These are phyloP conservation scores for Melanophora roralis DNA, from an alignment of 2,888 invertebrate species.

Conservation along the genomic window DNA sequence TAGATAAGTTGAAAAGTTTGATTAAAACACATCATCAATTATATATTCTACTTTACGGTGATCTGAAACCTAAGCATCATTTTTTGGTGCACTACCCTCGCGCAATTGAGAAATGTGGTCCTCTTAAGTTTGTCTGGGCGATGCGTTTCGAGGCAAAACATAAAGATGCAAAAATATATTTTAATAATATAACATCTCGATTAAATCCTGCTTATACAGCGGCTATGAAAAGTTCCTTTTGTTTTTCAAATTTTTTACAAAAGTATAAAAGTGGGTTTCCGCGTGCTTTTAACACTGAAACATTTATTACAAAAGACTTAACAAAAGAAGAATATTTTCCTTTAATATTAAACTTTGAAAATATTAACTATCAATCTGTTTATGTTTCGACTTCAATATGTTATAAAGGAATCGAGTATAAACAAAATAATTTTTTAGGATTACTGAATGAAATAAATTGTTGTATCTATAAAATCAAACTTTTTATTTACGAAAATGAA, in stretches of 20 bases:
- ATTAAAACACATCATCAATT: slow-evolving; percentile 47
- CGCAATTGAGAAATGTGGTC: slow-evolving; percentile 54
- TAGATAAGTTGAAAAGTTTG: slow-evolving; percentile 39
- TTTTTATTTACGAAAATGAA: slow-evolving; percentile 50
- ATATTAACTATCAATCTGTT: slow-evolving; percentile 24
- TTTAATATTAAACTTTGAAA: slow-evolving; percentile 38
- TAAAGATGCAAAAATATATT: too few relatives aligned
- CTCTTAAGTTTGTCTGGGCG: slow-evolving; percentile 51
- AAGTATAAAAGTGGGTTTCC: slow-evolving; percentile 42
- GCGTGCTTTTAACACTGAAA: slow-evolving; percentile 47
- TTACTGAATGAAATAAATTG: slow-evolving; percentile 35
- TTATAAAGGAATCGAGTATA: slow-evolving; percentile 42
- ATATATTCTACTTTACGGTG: slow-evolving; percentile 44
- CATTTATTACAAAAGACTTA: slow-evolving; percentile 47
- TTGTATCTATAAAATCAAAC: slow-evolving; percentile 55
- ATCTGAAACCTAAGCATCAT: slow-evolving; percentile 53
- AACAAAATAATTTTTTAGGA: slow-evolving; percentile 34
- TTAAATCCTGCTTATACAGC: slow-evolving; percentile 45
- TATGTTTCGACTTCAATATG: slow-evolving; percentile 40
- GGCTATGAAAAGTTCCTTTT: slow-evolving; percentile 44
- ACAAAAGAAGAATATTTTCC: slow-evolving; percentile 50
- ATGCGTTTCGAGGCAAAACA: slow-evolving; percentile 52
- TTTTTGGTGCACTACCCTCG: slow-evolving; percentile 55
- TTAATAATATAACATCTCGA: slow-evolving; percentile 41
- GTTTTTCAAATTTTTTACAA: slow-evolving; percentile 52